These are phyloP conservation scores for Orestias chungarensis DNA, from an alignment of 2,797 vertebrate species.

Conservation along the genomic window DNA sequence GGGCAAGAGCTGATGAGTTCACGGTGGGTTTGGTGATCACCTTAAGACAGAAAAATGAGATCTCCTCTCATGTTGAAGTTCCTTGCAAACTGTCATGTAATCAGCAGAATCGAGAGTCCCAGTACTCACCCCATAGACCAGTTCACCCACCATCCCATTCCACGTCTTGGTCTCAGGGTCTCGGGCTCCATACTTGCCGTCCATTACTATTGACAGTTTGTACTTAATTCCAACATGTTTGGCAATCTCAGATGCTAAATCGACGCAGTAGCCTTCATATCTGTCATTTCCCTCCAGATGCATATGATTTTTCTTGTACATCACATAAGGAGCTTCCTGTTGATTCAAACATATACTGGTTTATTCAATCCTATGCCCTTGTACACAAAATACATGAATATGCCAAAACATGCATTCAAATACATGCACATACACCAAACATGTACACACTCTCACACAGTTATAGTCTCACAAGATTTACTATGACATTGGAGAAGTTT, in stretches of 20 bases:
- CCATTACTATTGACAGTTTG: conserved; percentile 99
- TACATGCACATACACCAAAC: conserved; percentile 41
- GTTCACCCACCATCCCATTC: conserved; percentile 99
- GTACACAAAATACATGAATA: conserved; percentile 61
- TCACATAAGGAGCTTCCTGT: conserved; percentile 99
- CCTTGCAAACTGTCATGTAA: conserved; percentile 83
- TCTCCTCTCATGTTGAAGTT: conserved; percentile 85
- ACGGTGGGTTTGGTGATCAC: conserved; percentile 74
- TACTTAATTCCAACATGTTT: conserved; percentile 99
- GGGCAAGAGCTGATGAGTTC: conserved; percentile 73
- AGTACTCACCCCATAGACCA: conserved; percentile 99
- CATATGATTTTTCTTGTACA: conserved; percentile 99
- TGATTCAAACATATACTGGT: conserved; percentile 86
- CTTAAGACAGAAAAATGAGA: conserved; percentile 80
- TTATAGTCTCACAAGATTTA: neutral
- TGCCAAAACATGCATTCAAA: conserved; percentile 65
- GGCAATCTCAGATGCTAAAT: conserved; percentile 99
- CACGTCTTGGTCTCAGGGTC: conserved; percentile 99
- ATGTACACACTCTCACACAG: conserved; percentile 12
- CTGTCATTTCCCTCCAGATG: conserved; percentile 99
- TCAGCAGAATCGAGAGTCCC: conserved; percentile 71
- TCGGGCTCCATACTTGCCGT: conserved; percentile 98
- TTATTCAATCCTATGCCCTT: conserved; percentile 75
- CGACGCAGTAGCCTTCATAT: conserved; percentile 99
- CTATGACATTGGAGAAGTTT: neutral